Evolutionary conservation across 1,140 invertebrate species (phyloP), one percentile per base, ranked within the genome.

Genomic region (Formica exsecta): DNA sequence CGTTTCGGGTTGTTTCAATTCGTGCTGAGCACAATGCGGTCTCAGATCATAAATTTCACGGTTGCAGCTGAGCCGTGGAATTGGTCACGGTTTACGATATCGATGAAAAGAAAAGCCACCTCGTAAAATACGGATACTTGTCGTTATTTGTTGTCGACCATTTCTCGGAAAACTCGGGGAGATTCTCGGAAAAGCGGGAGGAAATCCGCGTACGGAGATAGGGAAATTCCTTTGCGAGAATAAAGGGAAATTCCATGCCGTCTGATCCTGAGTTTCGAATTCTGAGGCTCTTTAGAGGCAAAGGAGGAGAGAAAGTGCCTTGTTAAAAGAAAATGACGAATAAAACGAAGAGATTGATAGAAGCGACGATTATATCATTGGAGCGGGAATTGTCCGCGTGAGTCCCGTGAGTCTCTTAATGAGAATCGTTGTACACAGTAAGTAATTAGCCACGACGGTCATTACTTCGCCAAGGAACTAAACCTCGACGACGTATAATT

Each of bases 331-430:
- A 86, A 71, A 61, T 9, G 25, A 16, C n/a, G 9, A 5, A 4
- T 54, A 76, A 29, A 85, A 79, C 38, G 65, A 62, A 41, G 41
- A 13, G 41, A 38, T 36, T 77, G 51, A 86, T 86, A 13, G 36
- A 41, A 22, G 16, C n/a, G 65, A 38, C 59, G 25, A 64, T 41
- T 65, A 22, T 25, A 22, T 25, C 1, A 29, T 73, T 16, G 38
- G 32, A 51, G 16, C 19, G 19, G 13, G 22, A 48, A 11, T 75
- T 54, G 8, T 25, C 48, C 11, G 19, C 16, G 59, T 1, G 32
- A 32, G 70, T 32, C 3, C 61, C 48, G 44, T 44, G 44, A 76
- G n/a, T 22, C 32, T 38, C 68, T 41, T 81, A 70, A 81, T 71
- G 79, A 71, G 65, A 71, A 71, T 81, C 54, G 36, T 29, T 16